These are phyloP conservation scores for Cylas formicarius DNA, from an alignment of 1,140 invertebrate species.

Conservation along the genomic window DNA sequence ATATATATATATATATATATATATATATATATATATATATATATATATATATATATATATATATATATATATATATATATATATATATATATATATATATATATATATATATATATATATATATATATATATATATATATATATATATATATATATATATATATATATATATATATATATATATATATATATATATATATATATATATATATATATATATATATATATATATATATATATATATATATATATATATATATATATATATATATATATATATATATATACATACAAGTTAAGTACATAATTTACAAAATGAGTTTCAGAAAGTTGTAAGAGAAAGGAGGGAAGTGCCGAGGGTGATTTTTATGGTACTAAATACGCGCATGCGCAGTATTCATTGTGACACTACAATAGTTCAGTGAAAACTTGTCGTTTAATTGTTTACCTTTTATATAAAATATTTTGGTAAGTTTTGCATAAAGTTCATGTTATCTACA, in stretches of 20 bases:
- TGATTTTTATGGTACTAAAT: too few relatives aligned
- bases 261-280: slow-evolving; percentile 3
- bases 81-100: slow-evolving; percentile 7
- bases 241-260: slow-evolving; percentile 6
- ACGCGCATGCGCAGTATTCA: too few relatives aligned
- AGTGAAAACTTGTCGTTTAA: too few relatives aligned
- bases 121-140: slow-evolving; percentile 7
- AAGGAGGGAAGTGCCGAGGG: too few relatives aligned
- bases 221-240: slow-evolving; percentile 5
- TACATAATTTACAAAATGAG: too few relatives aligned
- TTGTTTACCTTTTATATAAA: too few relatives aligned
- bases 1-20: slow-evolving; percentile 7
- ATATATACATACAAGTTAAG: slow-evolving; percentile 3
- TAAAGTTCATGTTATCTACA: too few relatives aligned
- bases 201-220: slow-evolving; percentile 7
- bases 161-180: slow-evolving; percentile 7
- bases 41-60: slow-evolving; percentile 7
- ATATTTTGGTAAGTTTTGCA: too few relatives aligned
- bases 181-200: slow-evolving; percentile 5
- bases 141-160: slow-evolving; percentile 6
- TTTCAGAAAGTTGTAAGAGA: too few relatives aligned
- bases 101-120: slow-evolving; percentile 7
- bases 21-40: slow-evolving; percentile 7
- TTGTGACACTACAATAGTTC: too few relatives aligned
- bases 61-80: slow-evolving; percentile 7